Evolutionary conservation across 1,140 invertebrate genomes (phyloP).

Genomic region (Phocides pigmalion): DNA sequence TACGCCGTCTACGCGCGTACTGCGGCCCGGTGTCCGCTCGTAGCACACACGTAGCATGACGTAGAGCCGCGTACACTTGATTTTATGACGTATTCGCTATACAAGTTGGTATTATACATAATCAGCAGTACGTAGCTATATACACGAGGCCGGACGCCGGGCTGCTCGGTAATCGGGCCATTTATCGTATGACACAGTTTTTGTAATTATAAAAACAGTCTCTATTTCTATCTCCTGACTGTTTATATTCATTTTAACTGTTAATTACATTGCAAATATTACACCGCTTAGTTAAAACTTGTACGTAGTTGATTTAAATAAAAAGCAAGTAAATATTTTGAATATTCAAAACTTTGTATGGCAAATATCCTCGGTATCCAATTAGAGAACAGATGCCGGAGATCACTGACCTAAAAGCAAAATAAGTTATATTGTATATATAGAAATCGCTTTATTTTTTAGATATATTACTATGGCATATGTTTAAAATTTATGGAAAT

Average conservation of each 20-base stretch:
- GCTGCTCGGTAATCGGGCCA: neutral
- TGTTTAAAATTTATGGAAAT: no score
- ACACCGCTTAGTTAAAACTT: neutral
- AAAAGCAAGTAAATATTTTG: neutral
- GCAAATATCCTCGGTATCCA: no score
- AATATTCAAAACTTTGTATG: neutral
- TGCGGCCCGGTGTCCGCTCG: slow-evolving; percentile 12
- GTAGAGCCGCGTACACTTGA: slow-evolving; percentile 21
- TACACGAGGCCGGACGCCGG: slow-evolving; percentile 12
- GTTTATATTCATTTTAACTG: neutral
- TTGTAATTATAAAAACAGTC: slow-evolving; percentile 5
- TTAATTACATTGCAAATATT: neutral
- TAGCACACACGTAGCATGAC: slow-evolving; percentile 27
- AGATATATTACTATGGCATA: no score
- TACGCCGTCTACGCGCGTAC: slow-evolving; percentile 29
- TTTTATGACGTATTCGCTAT: slow-evolving; percentile 22
- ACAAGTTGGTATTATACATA: slow-evolving; percentile 6
- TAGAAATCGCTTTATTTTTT: no score
- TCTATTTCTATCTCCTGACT: neutral
- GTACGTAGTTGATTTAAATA: neutral
- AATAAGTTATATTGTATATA: no score
- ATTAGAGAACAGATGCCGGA: no score
- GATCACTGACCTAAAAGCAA: no score
- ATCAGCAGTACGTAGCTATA: slow-evolving; percentile 4
- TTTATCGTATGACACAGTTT: slow-evolving; percentile 15